These are phyloP conservation scores for Puffinus mauretanicus DNA, from an alignment of 2,113 vertebrate species.

Conservation along the genomic window DNA sequence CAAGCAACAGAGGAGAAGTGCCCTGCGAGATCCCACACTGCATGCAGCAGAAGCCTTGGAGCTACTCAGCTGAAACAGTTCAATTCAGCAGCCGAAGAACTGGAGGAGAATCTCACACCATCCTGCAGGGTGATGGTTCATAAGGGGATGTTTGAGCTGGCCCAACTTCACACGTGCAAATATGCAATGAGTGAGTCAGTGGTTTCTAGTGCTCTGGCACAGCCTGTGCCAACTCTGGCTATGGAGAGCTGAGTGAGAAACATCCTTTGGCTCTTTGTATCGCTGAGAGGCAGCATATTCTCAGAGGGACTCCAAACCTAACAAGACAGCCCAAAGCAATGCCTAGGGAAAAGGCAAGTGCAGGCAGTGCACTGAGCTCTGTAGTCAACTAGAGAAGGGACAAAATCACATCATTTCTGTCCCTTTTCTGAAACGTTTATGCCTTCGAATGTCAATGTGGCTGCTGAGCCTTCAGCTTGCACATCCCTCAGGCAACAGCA, in stretches of 20 bases:
- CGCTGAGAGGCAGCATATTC: neutral
- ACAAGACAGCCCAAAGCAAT: neutral
- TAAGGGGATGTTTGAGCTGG: neutral
- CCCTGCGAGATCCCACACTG: neutral
- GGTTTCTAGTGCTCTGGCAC: neutral
- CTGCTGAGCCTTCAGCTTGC: constrained; percentile 19
- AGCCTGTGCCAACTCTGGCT: neutral
- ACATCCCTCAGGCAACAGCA: neutral
- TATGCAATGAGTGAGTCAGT: neutral
- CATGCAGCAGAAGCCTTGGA: neutral
- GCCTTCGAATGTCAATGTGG: neutral
- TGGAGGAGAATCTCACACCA: neutral
- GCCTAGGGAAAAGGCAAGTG: neutral
- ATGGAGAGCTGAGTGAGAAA: neutral
- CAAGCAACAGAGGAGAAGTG: neutral
- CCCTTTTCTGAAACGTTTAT: neutral
- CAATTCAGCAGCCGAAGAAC: neutral
- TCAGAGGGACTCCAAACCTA: neutral
- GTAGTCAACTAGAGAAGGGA: neutral
- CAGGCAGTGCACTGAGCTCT: neutral
- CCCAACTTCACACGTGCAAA: neutral
- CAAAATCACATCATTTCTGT: neutral
- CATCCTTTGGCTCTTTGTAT: neutral
- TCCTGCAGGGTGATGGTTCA: neutral
- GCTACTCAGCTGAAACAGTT: neutral